Conservation (phyloP, 2,113 vertebrate genomes). For the Amblyopsis rosae region DNA sequence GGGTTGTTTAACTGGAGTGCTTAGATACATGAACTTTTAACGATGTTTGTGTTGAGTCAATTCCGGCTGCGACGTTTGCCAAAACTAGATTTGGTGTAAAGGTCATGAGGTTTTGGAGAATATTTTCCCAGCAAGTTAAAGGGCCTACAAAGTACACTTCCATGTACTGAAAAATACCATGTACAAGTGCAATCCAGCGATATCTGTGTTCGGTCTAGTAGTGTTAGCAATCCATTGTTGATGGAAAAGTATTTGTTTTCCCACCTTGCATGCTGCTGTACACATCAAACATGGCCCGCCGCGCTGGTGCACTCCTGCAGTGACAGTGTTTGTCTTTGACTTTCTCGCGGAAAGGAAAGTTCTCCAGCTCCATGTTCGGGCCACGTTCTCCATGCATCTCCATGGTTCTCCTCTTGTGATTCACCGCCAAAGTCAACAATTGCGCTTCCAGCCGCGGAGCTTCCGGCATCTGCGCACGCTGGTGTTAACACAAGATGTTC, state of each 20-base stretch:
- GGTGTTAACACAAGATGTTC: slow-evolving; percentile 77
- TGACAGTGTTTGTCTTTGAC: slow-evolving; percentile 41
- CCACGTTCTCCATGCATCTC: slow-evolving; percentile 16
- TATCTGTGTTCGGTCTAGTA: neutral
- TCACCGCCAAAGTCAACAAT: slow-evolving; percentile 72
- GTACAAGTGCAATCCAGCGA: neutral
- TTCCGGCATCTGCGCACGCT: slow-evolving; percentile 73
- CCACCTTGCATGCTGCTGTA: too few species aligned
- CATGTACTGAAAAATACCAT: neutral
- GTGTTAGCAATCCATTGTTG: neutral
- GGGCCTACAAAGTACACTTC: slow-evolving; percentile 8
- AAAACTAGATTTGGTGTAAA: slow-evolving; percentile 53
- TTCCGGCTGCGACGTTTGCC: slow-evolving; percentile 53
- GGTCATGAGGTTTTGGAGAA: slow-evolving; percentile 38
- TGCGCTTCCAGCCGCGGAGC: slow-evolving; percentile 64
- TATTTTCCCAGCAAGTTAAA: slow-evolving; percentile 41
- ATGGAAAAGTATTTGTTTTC: slow-evolving; percentile 2
- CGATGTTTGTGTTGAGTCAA: slow-evolving; percentile 69
- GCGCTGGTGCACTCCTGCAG: slow-evolving; percentile 9
- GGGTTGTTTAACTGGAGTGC: slow-evolving; percentile 55
- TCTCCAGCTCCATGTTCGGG: slow-evolving; percentile 35
- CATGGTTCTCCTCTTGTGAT: slow-evolving; percentile 54
- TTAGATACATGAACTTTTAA: slow-evolving; percentile 63
- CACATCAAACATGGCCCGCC: neutral
- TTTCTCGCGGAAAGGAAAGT: slow-evolving; percentile 52